phyloP scores from a whole-genome alignment of 2,113 vertebrate genomes.

The Scytalopus superciliaris region DNA sequence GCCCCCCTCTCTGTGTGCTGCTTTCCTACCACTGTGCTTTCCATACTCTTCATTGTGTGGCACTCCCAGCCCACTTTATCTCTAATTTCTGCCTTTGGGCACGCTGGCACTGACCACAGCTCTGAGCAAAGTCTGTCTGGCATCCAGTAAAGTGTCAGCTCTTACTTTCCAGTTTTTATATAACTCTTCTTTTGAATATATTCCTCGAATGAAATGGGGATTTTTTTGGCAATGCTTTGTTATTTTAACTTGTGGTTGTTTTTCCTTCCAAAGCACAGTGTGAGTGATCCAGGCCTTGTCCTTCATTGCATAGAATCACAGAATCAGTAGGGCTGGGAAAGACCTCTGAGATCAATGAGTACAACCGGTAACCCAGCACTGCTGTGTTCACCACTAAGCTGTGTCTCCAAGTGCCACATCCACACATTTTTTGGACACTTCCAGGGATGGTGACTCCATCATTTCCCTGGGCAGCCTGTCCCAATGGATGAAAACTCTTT shows the following conservation, averaged over 20 bases:
- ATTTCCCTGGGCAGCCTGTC: not conserved
- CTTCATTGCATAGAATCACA: not conserved
- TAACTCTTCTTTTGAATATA: not conserved
- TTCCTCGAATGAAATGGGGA: not conserved
- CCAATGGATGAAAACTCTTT: not conserved
- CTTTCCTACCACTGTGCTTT: not conserved
- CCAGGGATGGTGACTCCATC: not conserved
- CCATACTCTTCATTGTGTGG: not conserved
- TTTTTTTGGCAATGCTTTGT: not conserved
- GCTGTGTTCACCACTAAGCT: not conserved
- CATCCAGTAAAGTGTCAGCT: not conserved
- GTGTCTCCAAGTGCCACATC: not conserved
- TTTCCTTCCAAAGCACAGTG: rapidly evolving
- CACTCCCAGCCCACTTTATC: not conserved
- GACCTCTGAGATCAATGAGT: rapidly evolving
- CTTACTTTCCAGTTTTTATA: not conserved
- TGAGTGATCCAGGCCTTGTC: not conserved
- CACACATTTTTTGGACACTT: too few species aligned
- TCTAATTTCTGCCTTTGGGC: not conserved
- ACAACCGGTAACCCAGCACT: not conserved
- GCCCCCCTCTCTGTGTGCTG: not conserved
- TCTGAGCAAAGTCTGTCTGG: rapidly evolving
- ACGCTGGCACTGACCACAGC: not conserved
- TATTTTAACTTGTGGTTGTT: not conserved
- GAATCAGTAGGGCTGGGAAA: not conserved